Base-by-base conservation (phyloP, 2,113 vertebrate species). In the Thalassoma bifasciatum region DNA sequence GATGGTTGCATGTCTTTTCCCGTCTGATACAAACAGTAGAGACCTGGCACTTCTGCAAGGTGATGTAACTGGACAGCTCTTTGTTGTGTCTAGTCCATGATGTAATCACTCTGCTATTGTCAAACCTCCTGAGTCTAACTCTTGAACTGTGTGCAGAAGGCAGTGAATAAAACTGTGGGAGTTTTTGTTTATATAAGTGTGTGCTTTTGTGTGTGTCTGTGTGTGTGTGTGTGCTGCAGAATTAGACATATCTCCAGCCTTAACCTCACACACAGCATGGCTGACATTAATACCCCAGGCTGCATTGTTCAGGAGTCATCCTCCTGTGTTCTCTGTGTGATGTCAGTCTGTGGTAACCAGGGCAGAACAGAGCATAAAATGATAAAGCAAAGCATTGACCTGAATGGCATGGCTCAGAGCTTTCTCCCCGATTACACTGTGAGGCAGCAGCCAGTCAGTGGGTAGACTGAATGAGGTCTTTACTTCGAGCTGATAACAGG, bases 401-500 rank as follows among this genome's bases (percentile, higher is more conserved):
- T 77, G 72, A 80, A 83, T 79, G 79, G 50, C 82, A 67, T n/a
- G 65, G 82, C 83, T 77, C 72, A 58, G 60, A 63, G 72, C 73
- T 64, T 62, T 80, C 74, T 53, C 57, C 40, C 62, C 50, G 75
- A 88, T 84, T 85, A 72, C 61, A 60, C 77, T 65, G 72, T 44
- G 71, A 83, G 62, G 64, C 82, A 72, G 84, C 80, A 59, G 66
- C 40, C 66, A 66, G 82, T 81, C 83, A 68, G 66, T 60, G 72
- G 72, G 67, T 53, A 77, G 76, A 86, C 73, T 72, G 75, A 86
- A 72, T 50, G 59, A 87, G 72, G 77, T 75, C 81, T 89, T 87
- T 83, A 81, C 81, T 83, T 74, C 23, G 63, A 75, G 65, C 69
- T 85, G 84, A 91, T 85, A 86, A 83, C 74, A 38, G 74, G 85